These are phyloP conservation scores for Paracentrotus lividus DNA, from an alignment of 53 echinoderm and acorn worm genomes.

Conservation along the genomic window DNA sequence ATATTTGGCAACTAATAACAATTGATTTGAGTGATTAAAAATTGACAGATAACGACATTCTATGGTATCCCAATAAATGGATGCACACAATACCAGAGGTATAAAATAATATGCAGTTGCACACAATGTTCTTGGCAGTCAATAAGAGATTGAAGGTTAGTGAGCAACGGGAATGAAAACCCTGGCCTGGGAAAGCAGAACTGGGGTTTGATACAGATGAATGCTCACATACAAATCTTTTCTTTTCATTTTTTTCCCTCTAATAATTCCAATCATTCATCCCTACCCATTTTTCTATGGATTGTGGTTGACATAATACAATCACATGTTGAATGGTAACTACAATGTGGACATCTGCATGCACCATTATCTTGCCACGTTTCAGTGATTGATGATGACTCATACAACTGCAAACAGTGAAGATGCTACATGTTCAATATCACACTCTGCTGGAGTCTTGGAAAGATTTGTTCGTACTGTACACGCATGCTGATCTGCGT, in stretches of 20 bases:
- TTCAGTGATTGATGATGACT: slow-evolving; percentile 59
- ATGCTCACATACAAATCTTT: slow-evolving; percentile 9
- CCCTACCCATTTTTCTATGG: not conserved
- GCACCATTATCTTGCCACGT: slow-evolving; percentile 59
- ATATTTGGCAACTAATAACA: not conserved
- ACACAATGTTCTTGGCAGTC: not conserved
- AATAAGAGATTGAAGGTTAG: slow-evolving; percentile 47
- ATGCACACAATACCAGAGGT: not conserved
- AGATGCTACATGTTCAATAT: slow-evolving; percentile 26
- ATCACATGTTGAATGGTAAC: slow-evolving; percentile 35
- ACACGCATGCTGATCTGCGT: not conserved
- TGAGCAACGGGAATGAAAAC: slow-evolving; percentile 34
- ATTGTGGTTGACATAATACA: not conserved
- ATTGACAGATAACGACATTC: too few species aligned
- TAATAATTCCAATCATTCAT: not conserved
- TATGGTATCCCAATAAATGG: not conserved
- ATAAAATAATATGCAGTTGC: too few species aligned
- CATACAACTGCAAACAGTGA: slow-evolving; percentile 58
- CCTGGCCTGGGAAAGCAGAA: slow-evolving; percentile 27
- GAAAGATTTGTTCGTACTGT: not conserved
- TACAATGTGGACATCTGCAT: slow-evolving; percentile 19
- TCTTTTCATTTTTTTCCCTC: not conserved
- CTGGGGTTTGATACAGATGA: not conserved
- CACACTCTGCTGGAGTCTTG: slow-evolving; percentile 45
- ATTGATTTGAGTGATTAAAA: too few species aligned